These are phyloP conservation scores for Sceliomorpha sp. DNA, from an alignment of 2,888 invertebrate genomes.

Conservation along the genomic window DNA sequence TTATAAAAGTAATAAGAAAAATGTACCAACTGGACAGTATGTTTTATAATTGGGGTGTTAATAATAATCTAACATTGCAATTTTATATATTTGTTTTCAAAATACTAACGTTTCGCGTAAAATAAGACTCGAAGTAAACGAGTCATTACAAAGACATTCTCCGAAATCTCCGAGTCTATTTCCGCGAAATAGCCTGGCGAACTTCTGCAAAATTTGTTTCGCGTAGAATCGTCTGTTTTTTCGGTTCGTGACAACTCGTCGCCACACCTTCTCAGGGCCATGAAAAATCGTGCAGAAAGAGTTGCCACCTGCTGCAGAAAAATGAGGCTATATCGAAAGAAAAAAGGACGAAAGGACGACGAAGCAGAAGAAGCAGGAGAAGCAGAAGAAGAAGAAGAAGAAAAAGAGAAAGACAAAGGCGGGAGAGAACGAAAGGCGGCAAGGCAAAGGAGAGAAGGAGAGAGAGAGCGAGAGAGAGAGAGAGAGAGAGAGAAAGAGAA, in stretches of 20 bases:
- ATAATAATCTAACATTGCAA: not conserved
- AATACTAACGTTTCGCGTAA: no score
- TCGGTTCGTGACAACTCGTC: constrained; percentile 44
- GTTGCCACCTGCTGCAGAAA: constrained; percentile 41
- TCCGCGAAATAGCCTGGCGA: constrained; percentile 13
- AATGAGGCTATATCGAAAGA: not conserved
- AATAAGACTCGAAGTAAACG: no score
- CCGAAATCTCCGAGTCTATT: constrained; percentile 2
- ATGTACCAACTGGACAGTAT: not conserved
- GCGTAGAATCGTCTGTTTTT: constrained; percentile 8
- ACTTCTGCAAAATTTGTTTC: constrained; percentile 16
- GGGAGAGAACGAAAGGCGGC: constrained; percentile 30
- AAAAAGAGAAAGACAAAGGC: no score
- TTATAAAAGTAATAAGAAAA: constrained; percentile 1
- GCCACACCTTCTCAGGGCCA: constrained; percentile 38
- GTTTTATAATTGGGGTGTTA: not conserved
- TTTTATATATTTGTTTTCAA: constrained; percentile 17
- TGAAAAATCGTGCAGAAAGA: constrained; percentile 30
- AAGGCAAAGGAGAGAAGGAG: constrained; percentile 34
- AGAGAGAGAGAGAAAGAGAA: constrained; percentile 32
- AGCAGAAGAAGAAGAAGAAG: no score
- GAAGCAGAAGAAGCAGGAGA: constrained; percentile 55
- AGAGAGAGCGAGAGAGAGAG: no score
- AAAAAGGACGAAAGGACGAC: no score
- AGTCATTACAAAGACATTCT: not conserved